Percentiles rank a stretch among this genome's conserved stretches.
Conservation (phyloP, 2,797 vertebrate genomes). For the Ataeniobius toweri region DNA sequence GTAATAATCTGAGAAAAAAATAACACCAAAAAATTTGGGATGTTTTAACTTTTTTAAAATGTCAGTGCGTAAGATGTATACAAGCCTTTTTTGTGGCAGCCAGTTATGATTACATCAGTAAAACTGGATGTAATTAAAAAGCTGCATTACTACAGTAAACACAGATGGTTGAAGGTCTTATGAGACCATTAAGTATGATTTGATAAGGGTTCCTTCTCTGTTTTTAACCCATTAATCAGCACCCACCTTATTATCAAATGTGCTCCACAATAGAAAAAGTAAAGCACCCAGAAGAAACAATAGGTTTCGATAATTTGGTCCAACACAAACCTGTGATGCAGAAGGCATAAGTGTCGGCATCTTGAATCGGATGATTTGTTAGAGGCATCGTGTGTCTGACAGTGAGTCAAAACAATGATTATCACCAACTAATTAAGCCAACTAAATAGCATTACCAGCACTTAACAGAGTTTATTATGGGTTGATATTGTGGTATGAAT, state of each 20-base stretch:
- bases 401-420: too few relatives aligned
- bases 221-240: not conserved
- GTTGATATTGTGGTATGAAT: too few relatives aligned
- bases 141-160: slow-evolving; percentile 7
- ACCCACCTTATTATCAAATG: not conserved
- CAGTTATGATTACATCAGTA: not conserved
- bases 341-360: too few relatives aligned
- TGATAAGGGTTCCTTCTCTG: not conserved
- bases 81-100: not conserved
- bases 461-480: too few relatives aligned
- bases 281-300: not conserved
- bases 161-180: slow-evolving; percentile 5
- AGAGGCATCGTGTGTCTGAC: too few relatives aligned
- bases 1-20: slow-evolving; percentile 25
- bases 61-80: too few relatives aligned
- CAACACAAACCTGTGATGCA: not conserved
- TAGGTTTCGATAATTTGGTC: not conserved
- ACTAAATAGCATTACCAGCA: too few relatives aligned
- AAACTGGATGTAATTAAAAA: not conserved
- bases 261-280: not conserved
- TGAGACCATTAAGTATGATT: slow-evolving; percentile 5
- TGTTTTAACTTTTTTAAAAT: slow-evolving; percentile 25
- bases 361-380: too few relatives aligned
- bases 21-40: slow-evolving; percentile 16
- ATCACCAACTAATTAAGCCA: too few relatives aligned